Percentiles rank a stretch among this genome's conserved stretches.
These are phyloP conservation scores for Pachyrhynchus sulphureomaculatus DNA, from an alignment of 1,140 invertebrate species.

Conservation along the genomic window DNA sequence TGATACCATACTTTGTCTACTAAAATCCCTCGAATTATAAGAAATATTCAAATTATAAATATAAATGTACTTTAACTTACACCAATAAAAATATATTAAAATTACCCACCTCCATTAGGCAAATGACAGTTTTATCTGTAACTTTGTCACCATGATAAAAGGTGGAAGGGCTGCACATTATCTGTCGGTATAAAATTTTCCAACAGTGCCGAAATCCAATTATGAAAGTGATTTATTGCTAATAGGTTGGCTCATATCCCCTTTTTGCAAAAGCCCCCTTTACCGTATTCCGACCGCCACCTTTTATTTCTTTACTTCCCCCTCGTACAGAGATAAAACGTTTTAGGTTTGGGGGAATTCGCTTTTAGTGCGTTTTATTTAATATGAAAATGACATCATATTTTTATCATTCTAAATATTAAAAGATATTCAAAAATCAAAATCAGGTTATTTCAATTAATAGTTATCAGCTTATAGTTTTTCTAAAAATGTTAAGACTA, in stretches of 20 bases:
- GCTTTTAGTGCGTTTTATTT: slow-evolving; percentile 10
- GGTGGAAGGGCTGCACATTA: slow-evolving; percentile 29
- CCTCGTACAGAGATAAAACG: slow-evolving; percentile 20
- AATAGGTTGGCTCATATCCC: slow-evolving; percentile 21
- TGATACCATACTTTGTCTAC: too few relatives aligned
- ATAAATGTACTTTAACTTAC: too few relatives aligned
- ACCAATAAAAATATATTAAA: not conserved
- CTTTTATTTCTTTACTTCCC: slow-evolving; percentile 5
- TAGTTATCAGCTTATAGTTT: too few relatives aligned
- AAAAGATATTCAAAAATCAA: too few relatives aligned
- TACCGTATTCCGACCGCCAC: slow-evolving; percentile 2
- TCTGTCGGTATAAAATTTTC: slow-evolving; percentile 29
- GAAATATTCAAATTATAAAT: too few relatives aligned
- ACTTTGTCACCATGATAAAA: slow-evolving; percentile 13
- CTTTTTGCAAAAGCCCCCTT: slow-evolving; percentile 8
- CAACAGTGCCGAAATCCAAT: slow-evolving; percentile 29
- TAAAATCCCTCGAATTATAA: too few relatives aligned
- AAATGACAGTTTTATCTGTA: slow-evolving; percentile 23
- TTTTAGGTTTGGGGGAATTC: not conserved
- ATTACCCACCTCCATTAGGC: slow-evolving; percentile 5
- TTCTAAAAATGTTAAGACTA: too few relatives aligned
- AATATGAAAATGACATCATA: too few relatives aligned
- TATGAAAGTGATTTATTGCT: slow-evolving; percentile 31
- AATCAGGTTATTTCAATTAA: too few relatives aligned
- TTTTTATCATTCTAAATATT: too few relatives aligned